phyloP scores from a whole-genome alignment of 2,113 vertebrate genomes.

The Rousettus leschenaultii region DNA sequence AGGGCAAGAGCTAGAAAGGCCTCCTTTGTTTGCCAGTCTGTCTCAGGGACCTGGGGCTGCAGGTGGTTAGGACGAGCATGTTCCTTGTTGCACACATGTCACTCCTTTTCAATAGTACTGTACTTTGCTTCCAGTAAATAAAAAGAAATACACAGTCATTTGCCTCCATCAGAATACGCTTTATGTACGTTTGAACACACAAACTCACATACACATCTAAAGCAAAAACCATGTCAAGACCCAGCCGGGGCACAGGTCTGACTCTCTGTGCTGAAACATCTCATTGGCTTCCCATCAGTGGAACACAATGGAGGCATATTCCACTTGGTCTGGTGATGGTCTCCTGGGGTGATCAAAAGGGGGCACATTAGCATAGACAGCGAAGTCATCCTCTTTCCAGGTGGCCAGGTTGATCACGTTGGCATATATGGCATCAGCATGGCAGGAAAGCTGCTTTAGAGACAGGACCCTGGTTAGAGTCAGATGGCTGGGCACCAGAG shows the following conservation, averaged over 20 bases:
- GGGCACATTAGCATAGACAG: slow-evolving; percentile 36
- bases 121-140: not conserved
- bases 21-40: not conserved
- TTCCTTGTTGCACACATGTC: not conserved
- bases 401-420: slow-evolving; percentile 25
- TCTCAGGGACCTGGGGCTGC: not conserved
- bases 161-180: not conserved
- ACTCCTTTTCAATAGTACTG: not conserved
- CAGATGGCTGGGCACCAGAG: not conserved
- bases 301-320: slow-evolving; percentile 38
- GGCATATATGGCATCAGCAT: slow-evolving; percentile 19
- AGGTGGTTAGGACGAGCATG: not conserved
- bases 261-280: not conserved
- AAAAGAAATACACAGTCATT: not conserved
- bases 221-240: not conserved
- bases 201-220: not conserved
- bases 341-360: not conserved
- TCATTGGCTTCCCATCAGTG: not conserved
- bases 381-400: slow-evolving; percentile 1
- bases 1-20: not conserved
- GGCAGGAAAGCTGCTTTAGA: slow-evolving; percentile 25
- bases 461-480: not conserved
- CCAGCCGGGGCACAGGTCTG: not conserved
- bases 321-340: not conserved
- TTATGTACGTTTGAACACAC: not conserved